Base-by-base conservation (phyloP, 1,140 invertebrate genomes). In the Euura saliciscinereae region DNA sequence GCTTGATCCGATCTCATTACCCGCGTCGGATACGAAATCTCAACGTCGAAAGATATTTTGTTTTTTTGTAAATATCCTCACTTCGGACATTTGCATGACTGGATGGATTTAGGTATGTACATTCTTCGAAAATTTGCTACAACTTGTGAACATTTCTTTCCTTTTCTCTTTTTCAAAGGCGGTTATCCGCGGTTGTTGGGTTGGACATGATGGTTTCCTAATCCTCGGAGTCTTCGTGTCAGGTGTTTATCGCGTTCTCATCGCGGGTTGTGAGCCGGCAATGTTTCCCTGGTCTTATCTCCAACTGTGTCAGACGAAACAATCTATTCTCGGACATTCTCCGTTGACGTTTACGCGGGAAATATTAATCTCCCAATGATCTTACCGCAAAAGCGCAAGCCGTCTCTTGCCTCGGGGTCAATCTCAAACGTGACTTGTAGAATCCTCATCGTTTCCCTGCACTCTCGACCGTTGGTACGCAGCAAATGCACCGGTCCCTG, bases 291-390 rank as follows among this genome's bases (percentile, higher is more conserved):
- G 51, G 51, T 8, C 51, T 59, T 59, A 59, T 59, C 51, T 59
- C 51, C 51, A 2, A n/a, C 8, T n/a, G 51, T 59, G 51, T 59
- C 51, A 59, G 51, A 59, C 51, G 51, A n/a, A 59, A 59, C 51
- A 59, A 59, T 59, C 51, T n/a, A 59, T 59, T 59, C 51, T 59
- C 51, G 51, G 51, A 59, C 51, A 59, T 59, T 59, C 51, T 59
- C 10, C 51, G 51, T 4, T 59, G 51, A 59, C 51, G 51, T 59
- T 59, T 59, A 59, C 51, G 51, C 51, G 5, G 51, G 13, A 59
- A 59, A 59, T 59, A 59, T 59, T 59, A 59, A 59, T 59, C 51
- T 59, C 51, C 51, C 51, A 59, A 59, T 59, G 51, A 59, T 59
- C 51, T 59, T 3, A 59, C 51, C 51, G 51, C 51, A 28, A 6